These are phyloP conservation scores for Linurgus olivaceus DNA, from an alignment of 2,797 vertebrate genomes.

Conservation along the genomic window DNA sequence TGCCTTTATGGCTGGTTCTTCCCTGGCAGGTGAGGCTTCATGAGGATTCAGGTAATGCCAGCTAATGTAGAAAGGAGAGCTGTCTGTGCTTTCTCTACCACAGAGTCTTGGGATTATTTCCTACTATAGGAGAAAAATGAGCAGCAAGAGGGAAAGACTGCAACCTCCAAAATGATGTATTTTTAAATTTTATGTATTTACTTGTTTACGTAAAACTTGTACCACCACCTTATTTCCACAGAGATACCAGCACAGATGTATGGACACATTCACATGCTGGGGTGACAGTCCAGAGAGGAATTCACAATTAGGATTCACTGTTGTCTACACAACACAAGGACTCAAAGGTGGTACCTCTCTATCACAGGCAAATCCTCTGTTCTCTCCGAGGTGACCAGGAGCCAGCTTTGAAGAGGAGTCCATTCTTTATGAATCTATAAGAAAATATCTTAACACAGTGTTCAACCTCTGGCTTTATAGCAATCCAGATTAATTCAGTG, in stretches of 20 bases:
- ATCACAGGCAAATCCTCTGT: not conserved
- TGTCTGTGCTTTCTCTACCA: not conserved
- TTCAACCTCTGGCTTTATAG: not conserved
- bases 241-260: not conserved
- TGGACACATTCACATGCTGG: not conserved
- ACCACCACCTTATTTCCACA: not conserved
- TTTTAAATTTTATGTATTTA: not conserved
- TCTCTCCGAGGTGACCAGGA: not conserved
- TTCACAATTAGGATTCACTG: not conserved
- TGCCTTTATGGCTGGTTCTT: not conserved
- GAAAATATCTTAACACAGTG: not conserved
- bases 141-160: not conserved
- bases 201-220: not conserved
- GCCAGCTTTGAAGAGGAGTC: not conserved
- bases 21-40: not conserved
- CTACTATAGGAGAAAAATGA: not conserved
- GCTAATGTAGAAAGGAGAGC: not conserved
- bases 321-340: not conserved
- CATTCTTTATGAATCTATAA: not conserved
- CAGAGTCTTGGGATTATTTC: not conserved
- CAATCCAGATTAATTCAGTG: not conserved
- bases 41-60: not conserved
- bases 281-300: not conserved
- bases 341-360: not conserved
- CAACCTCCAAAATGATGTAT: not conserved